Conservation (phyloP, 2,888 invertebrate genomes). For the Agrochola circellaris region DNA sequence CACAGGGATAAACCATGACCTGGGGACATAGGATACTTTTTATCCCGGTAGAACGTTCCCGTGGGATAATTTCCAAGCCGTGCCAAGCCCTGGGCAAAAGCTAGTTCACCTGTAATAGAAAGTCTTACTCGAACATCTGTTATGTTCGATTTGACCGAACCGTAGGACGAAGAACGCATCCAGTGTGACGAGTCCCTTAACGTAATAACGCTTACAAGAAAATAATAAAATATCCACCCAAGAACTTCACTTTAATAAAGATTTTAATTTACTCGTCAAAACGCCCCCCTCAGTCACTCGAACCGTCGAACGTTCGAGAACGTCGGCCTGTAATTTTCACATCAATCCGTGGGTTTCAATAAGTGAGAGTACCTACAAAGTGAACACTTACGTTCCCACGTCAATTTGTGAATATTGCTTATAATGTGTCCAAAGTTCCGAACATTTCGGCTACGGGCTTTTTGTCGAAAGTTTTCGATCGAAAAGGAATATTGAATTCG, state of each 20-base stretch:
- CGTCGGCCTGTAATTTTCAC: conserved; percentile 39
- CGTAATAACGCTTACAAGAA: neutral
- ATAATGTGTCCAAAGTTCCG: conserved; percentile 13
- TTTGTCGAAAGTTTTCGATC: conserved; percentile 31
- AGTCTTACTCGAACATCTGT: too few species aligned
- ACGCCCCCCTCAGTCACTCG: conserved; percentile 21
- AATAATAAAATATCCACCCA: neutral
- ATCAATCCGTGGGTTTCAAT: conserved; percentile 41
- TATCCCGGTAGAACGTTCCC: neutral
- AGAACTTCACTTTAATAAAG: conserved; percentile 15
- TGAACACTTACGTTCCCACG: conserved; percentile 34
- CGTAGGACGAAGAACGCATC: too few species aligned
- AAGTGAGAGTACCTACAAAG: conserved; percentile 31
- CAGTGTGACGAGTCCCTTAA: too few species aligned
- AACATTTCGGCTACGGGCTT: neutral
- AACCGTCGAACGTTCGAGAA: conserved; percentile 25
- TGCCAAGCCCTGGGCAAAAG: too few species aligned
- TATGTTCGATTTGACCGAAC: too few species aligned
- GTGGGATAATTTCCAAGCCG: too few species aligned
- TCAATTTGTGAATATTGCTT: conserved; percentile 48
- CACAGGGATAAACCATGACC: too few species aligned
- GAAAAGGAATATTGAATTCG: conserved; percentile 26
- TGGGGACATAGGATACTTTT: neutral
- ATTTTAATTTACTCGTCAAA: conserved; percentile 28
- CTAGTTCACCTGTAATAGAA: too few species aligned